phyloP scores from a whole-genome alignment of 2,797 vertebrate genomes.

The Sebastes diploproa region DNA sequence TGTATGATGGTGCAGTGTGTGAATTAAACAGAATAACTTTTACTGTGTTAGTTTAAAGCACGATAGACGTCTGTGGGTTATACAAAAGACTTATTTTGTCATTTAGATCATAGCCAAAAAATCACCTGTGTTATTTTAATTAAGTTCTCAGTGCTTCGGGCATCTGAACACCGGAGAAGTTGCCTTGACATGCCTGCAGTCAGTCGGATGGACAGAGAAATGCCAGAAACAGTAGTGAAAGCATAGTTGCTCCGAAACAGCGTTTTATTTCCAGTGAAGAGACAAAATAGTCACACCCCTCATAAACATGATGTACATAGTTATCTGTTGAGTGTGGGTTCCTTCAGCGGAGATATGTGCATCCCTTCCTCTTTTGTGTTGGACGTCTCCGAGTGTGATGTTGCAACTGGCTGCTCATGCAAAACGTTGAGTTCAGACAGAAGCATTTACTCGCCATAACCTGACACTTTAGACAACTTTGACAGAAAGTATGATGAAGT shows the following conservation, averaged over 20 bases:
- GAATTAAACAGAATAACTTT: not conserved
- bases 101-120: not conserved
- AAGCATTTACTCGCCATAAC: not conserved
- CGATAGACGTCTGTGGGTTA: not conserved
- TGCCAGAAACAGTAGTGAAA: not conserved
- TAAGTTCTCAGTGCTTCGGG: not conserved
- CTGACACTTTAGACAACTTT: not conserved
- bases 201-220: not conserved
- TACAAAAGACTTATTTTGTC: not conserved
- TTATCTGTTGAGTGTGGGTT: not conserved
- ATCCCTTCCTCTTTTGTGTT: not conserved
- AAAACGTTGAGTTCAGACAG: not conserved
- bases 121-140: not conserved
- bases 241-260: not conserved
- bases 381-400: not conserved
- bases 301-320: not conserved
- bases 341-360: not conserved
- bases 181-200: slow-evolving; percentile 5
- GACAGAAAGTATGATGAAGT: not conserved
- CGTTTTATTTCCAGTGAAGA: not conserved
- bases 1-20: not conserved
- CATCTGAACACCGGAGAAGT: not conserved
- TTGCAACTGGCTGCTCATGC: not conserved
- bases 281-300: not conserved
- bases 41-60: not conserved